Base-by-base conservation (phyloP, 2,888 invertebrate genomes). In the Folsomia manolachei region DNA sequence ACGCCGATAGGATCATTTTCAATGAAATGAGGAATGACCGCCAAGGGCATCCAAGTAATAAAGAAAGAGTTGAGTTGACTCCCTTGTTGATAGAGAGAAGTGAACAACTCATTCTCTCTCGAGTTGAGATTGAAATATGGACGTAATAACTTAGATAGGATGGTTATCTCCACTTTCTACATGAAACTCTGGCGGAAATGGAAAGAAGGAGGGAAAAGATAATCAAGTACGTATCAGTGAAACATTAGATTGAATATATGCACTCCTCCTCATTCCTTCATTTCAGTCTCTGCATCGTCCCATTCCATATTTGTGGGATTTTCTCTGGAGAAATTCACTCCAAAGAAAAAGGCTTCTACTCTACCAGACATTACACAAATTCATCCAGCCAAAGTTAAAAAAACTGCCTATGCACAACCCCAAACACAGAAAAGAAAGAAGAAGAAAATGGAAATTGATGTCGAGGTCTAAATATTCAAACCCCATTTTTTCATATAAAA, bases 51-150 rank as follows among this genome's bases (percentile, higher is more conserved):
- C 18, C 4, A 23, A 62, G 21, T 39, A 39, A 39, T 39, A 14
- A 4, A 4, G 39, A 39, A 39, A 4, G 39, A 14, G 39, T 39
- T 39, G 39, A 14, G 7, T 39, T 39, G 4, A 39, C 14, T n/a
- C 18, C 11, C 7, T n/a, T 60, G 23, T 18, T 18, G 23, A 26
- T 2, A 23, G 27, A 27, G 64, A 64, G 19, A 27, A 27, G 2
- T 11, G 14, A 19, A 14, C 26, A 27, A 9, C 27, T 27, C 64
- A 64, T 11, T 64, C 39, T 53, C 52, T 64, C 53, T 23, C 27
- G 63, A 60, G 63, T 70, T 70, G 65, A 65, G 65, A 65, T 65
- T 70, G 70, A 70, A 70, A 70, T 70, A 70, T 70, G 70, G 56
- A 53, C 23, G 65, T 65, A 65, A 70, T 70, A 70, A 70, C 70